These are phyloP conservation scores for Tangara arthus DNA, from an alignment of 2,797 vertebrate genomes.

Conservation along the genomic window DNA sequence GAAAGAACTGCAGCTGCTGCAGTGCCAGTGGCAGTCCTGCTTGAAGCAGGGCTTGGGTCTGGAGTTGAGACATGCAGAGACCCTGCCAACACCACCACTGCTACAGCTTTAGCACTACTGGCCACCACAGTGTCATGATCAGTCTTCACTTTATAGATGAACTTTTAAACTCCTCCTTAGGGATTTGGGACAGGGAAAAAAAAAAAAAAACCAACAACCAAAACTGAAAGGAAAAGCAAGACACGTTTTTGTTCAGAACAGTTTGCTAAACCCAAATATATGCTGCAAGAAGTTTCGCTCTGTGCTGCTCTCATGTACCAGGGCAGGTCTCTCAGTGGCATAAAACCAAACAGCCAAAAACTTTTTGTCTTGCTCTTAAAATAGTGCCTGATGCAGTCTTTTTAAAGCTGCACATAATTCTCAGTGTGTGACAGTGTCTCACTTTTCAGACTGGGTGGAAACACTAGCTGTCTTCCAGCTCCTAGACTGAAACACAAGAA, in stretches of 20 bases:
- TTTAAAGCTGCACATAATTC: neutral
- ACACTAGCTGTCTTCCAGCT: slow-evolving; percentile 16
- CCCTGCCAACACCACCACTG: neutral
- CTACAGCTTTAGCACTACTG: neutral
- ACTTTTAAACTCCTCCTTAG: neutral
- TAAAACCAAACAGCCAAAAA: neutral
- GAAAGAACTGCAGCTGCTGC: neutral
- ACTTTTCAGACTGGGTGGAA: slow-evolving; percentile 38
- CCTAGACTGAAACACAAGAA: slow-evolving; percentile 47
- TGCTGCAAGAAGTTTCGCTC: neutral
- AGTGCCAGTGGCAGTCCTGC: neutral
- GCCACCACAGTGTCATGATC: rapidly evolving
- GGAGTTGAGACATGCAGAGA: neutral
- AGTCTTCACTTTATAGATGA: neutral
- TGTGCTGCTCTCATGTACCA: neutral
- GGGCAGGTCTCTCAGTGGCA: neutral
- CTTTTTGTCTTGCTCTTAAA: neutral
- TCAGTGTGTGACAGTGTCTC: neutral
- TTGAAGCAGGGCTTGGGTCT: neutral
- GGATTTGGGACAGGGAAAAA: neutral
- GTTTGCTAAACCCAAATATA: neutral
- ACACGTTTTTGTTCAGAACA: neutral
- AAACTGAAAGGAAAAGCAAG: neutral
- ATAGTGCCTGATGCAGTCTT: slow-evolving; percentile 14
- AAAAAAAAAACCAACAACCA: neutral